Base-by-base conservation (phyloP, 2,888 invertebrate species). In the Orgyia antiqua region DNA sequence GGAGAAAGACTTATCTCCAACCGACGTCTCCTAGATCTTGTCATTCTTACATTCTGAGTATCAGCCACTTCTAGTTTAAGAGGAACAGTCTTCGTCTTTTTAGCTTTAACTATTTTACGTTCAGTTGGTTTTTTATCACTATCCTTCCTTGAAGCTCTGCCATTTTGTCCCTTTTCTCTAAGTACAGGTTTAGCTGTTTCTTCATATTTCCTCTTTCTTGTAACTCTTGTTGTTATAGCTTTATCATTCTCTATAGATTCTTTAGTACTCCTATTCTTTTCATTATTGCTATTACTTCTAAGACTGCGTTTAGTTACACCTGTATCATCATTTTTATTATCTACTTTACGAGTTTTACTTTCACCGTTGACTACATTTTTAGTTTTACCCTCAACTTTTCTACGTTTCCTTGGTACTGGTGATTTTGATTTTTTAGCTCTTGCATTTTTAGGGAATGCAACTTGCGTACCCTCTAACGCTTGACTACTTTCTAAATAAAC, bases 161-260 rank as follows among this genome's bases (percentile, higher is more conserved):
- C 72, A 28, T 82, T 84, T 29, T 86, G 84, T 0, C 78, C 80
- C 27, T 83, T 84, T 31, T 86, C 84, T n/a, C 84, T 58, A 0
- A 86, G 42, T 0, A 83, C 79, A 0, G 82, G 80, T 34, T 77
- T 84, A 0, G 58, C 51, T 0, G 56, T 51, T 13, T 83, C 82
- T 6, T 80, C 79, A 29, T 68, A 58, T 9, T 64, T 69, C 11
- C 84, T 46, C 39, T 86, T 86, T 1, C 84, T 52, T 0, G 80
- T 82, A 2, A 46, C 59, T 28, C 73, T 53, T 0, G 69, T 67
- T 1, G 59, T 55, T 0, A 46, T 44, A 0, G 65, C 58, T 36
- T 78, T 83, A 10, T 83, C 80, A 26, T 86, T 86, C 36, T 86
- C 84, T 27, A 84, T 84, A 0, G 84, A 84, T 40, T 86, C 84